phyloP scores from a whole-genome alignment of 2,888 invertebrate genomes.

The Drosophila eohydei region DNA sequence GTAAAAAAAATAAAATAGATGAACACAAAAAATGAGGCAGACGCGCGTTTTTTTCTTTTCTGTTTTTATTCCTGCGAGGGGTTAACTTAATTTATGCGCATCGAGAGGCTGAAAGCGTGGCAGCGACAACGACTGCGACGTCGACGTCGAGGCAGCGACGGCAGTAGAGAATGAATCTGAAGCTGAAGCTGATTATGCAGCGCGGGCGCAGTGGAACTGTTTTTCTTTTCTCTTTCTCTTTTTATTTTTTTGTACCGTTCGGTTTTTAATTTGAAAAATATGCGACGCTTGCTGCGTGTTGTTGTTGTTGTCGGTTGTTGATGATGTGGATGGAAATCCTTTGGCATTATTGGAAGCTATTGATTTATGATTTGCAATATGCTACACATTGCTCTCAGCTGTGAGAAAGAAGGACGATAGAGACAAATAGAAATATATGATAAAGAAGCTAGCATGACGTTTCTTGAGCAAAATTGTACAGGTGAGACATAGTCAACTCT shows the following conservation, averaged over 20 bases:
- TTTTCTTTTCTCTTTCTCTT: conserved; percentile 55
- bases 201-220: conserved; percentile 53
- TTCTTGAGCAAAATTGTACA: background rate
- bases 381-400: conserved; percentile 15
- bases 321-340: conserved; percentile 59
- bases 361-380: conserved; percentile 71
- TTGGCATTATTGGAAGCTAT: conserved; percentile 66
- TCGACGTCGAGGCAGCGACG: conserved; percentile 20
- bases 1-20: conserved; percentile 55
- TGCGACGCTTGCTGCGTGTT: conserved; percentile 62
- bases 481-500: background rate
- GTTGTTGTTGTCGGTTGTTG: conserved; percentile 32
- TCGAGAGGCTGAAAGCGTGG: conserved; percentile 66
- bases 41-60: conserved; percentile 51
- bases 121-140: conserved; percentile 36
- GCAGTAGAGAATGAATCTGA: conserved; percentile 8
- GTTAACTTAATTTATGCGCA: conserved; percentile 80
- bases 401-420: background rate
- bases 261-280: conserved; percentile 83
- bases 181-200: conserved; percentile 73
- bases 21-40: conserved; percentile 73
- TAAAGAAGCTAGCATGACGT: background rate
- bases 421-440: background rate
- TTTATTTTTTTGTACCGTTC: conserved; percentile 33
- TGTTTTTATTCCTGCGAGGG: conserved; percentile 56